Evolutionary conservation across 2,797 vertebrate genomes (phyloP), one percentile per base, ranked within the genome.

Genomic region (Margarornis squamiger): DNA sequence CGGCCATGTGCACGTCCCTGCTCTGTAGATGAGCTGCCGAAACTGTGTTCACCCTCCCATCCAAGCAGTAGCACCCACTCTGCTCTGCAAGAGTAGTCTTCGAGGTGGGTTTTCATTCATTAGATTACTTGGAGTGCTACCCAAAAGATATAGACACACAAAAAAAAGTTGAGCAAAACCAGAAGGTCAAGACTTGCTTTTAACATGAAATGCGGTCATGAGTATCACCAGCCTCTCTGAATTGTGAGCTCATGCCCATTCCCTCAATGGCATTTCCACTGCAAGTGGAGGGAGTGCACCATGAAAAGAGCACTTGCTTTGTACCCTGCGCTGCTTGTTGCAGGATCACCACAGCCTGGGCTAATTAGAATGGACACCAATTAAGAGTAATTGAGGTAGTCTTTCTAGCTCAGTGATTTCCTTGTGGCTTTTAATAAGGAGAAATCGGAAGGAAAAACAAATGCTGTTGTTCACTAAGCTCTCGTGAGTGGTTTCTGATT

Each of bases 371-470:
- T 6, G 2, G 83, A 93, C 94, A 96, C 90, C 92, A 95, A 95
- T 93, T 95, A 86, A 79, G 70, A 88, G 55, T 95, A 94, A 95
- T 92, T 95, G 93, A 94, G n/a, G 83, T 81, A 70, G 66, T 30
- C 83, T 78, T 96, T 97, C 93, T 95, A 95, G 74, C 66, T 59
- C 86, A 84, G 62, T 90, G 76, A 65, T 95, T 96, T 90, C 63
- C 30, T 67, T 70, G 76, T 84, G 72, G 36, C 55, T 94, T 95
- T 92, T 92, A 93, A 76, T 90, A 91, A 54, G 38, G 68, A 91
- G 75, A 61, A 95, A 92, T 84, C 27, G 45, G 83, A 86, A 91
- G 82, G 84, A 74, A 77, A 85, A 88, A 58, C 79, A 94, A 95
- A 92, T n/a, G 51, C 58, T 65, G 72, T 73, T 95, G 62, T 92